Percentiles rank a stretch among this genome's conserved stretches.
phyloP scores from a whole-genome alignment of 2,797 vertebrate species.

The Podarcis siculus region DNA sequence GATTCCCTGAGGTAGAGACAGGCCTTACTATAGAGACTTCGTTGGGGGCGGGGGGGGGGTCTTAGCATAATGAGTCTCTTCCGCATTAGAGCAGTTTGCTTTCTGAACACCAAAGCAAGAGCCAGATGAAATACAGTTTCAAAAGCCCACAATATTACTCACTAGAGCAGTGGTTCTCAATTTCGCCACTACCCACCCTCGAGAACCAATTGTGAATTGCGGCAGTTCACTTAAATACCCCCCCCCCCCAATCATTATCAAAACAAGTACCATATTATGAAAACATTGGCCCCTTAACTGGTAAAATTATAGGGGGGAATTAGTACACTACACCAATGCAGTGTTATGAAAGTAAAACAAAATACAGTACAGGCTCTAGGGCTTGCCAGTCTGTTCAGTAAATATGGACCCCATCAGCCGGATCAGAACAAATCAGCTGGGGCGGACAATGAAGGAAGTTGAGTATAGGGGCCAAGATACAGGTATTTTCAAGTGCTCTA shows the following conservation, averaged over 20 bases:
- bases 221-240: too few species aligned
- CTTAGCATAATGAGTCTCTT: not conserved
- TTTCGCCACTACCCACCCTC: not conserved
- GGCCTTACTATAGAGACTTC: not conserved
- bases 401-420: not conserved
- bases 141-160: not conserved
- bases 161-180: too few species aligned
- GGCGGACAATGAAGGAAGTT: not conserved
- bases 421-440: too few species aligned
- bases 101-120: not conserved
- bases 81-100: not conserved
- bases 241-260: too few species aligned
- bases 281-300: too few species aligned
- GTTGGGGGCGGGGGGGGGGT: too few species aligned
- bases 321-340: not conserved
- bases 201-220: too few species aligned
- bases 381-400: not conserved
- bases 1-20: not conserved
- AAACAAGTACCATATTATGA: too few species aligned
- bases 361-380: not conserved
- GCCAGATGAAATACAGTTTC: not conserved
- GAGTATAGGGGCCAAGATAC: not conserved
- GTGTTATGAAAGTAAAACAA: not conserved
- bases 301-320: not conserved
- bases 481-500: not conserved